Percentiles rank a stretch among this genome's conserved stretches.
These are phyloP conservation scores for Melanotaenia boesemani DNA, from an alignment of 2,797 vertebrate genomes.

Conservation along the genomic window DNA sequence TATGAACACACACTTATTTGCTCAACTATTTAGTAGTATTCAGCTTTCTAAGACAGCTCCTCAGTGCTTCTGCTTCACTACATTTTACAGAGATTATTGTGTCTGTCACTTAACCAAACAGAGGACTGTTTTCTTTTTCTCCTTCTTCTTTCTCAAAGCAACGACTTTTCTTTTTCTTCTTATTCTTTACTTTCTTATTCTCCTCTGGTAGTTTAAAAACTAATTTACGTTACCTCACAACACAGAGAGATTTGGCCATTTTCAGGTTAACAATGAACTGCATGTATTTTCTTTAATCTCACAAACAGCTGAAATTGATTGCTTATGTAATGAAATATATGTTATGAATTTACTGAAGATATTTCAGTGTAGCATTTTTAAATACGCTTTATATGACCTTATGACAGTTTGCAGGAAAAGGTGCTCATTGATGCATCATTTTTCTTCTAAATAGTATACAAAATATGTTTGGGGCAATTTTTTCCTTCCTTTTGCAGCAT, in stretches of 20 bases:
- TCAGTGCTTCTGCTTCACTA: not conserved
- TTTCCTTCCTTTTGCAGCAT: not conserved
- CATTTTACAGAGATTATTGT: not conserved
- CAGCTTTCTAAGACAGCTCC: too few species aligned
- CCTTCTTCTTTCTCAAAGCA: not conserved
- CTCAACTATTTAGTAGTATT: too few species aligned
- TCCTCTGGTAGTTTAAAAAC: not conserved
- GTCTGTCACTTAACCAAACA: not conserved
- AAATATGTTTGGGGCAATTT: not conserved
- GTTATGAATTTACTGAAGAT: not conserved
- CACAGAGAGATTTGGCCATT: constrained; percentile 1
- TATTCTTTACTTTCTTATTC: not conserved
- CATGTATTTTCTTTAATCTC: not conserved
- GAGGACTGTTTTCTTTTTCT: not conserved
- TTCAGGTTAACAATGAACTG: not conserved
- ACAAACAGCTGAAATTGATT: not conserved
- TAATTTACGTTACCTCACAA: constrained; percentile 10
- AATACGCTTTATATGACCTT: not conserved
- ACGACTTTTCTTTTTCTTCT: not conserved
- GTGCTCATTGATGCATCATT: not conserved
- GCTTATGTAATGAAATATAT: not conserved
- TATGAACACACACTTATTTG: too few species aligned
- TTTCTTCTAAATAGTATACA: not conserved
- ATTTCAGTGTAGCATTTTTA: not conserved
- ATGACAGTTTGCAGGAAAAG: not conserved